Evolutionary conservation across 2,797 vertebrate genomes (phyloP), one percentile per base, ranked within the genome.

Genomic region (Leuciscus waleckii): DNA sequence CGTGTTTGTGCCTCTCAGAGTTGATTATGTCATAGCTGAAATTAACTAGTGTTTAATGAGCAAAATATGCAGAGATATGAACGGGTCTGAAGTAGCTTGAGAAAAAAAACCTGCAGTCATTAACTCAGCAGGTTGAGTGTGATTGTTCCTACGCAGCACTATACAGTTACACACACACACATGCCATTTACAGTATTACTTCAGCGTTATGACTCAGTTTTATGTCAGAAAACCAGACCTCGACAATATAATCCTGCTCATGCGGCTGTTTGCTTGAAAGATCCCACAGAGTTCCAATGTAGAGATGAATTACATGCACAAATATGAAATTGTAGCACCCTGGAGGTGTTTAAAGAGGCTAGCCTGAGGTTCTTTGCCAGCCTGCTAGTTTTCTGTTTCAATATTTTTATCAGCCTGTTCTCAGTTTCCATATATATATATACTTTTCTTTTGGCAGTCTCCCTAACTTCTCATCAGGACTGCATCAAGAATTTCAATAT

Each of bases 21-120:
- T 90, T 92, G 90, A 94, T 94, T 94, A 91, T 91, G 91, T 92
- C 90, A 89, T 89, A 92, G 85, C 88, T 90, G 35, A 87, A 77
- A 87, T 75, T 61, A 84, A 69, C 78, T 63, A 68, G 43, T 26
- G 54, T 73, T 76, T 54, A 75, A 84, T 80, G 58, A 67, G 32
- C 37, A 78, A 78, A 67, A 82, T 80, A 67, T 76, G 74, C 83
- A 61, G 26, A 77, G 39, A 79, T 79, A 67, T 67, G 29, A 81
- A 21, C 37, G 39, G 6, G 16, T 74, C 71, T 39, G 32, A 83
- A 70, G 13, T 63, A 82, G 67, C 14, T 29, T 76, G 61, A 76
- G 32, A 43, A 68, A 75, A 65, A 75, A 70, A 63, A 54, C 21
- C 32, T 16, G 4, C 41, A 37, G 81, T 87, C 83, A 83, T 88